phyloP scores from a whole-genome alignment of 2,888 invertebrate species.

The Tenthredo notha region DNA sequence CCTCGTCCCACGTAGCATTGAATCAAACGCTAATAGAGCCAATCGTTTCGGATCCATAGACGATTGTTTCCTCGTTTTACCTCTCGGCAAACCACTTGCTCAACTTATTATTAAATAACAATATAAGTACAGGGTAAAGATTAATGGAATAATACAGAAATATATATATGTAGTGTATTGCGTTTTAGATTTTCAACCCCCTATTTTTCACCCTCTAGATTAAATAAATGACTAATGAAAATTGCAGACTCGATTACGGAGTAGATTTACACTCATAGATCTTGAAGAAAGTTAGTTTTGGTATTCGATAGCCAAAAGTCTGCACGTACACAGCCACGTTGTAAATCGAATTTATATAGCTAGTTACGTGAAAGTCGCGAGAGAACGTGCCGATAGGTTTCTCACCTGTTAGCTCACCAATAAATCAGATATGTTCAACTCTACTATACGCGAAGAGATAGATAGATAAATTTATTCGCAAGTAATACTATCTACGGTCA shows the following conservation, averaged over 20 bases:
- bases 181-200: not conserved
- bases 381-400: conserved; percentile 49
- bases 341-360: conserved; percentile 52
- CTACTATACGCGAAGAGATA: not conserved
- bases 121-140: not conserved
- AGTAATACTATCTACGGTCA: conserved; percentile 40
- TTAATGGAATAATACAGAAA: not conserved
- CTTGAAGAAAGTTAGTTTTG: not conserved
- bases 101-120: not conserved
- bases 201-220: not conserved
- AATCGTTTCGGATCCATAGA: conserved; percentile 12
- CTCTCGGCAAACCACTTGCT: not conserved
- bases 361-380: conserved; percentile 44
- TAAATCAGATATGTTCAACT: conserved; percentile 48
- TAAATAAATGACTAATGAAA: too few relatives aligned
- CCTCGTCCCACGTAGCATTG: conserved; percentile 46
- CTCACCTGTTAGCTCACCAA: conserved; percentile 44
- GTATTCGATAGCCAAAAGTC: not conserved
- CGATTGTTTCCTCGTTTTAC: conserved; percentile 41
- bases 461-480: conserved; percentile 45
- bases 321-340: not conserved
- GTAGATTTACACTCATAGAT: not conserved
- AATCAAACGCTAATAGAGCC: conserved; percentile 54
- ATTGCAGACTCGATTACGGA: not conserved
- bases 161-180: not conserved